Percentiles rank a stretch among this genome's conserved stretches.
These are phyloP conservation scores for Psilanteris sp. DNA, from an alignment of 1,140 invertebrate species.

Conservation along the genomic window DNA sequence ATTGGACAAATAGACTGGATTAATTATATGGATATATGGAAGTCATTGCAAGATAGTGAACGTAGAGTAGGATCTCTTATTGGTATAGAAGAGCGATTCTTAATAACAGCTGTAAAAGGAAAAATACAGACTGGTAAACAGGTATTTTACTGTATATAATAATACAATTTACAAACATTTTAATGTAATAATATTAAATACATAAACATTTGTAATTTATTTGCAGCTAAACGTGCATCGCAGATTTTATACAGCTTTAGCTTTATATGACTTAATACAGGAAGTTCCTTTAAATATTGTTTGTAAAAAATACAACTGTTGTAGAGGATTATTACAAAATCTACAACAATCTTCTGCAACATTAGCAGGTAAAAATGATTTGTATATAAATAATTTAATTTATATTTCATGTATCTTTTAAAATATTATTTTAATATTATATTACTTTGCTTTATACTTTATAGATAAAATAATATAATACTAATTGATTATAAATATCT, in stretches of 20 bases:
- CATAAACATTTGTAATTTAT: not conserved
- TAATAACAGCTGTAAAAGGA: constrained; percentile 89
- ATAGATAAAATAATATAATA: no score
- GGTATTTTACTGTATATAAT: constrained; percentile 65
- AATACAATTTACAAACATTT: not conserved
- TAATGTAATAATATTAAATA: not conserved
- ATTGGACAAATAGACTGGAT: constrained; percentile 93
- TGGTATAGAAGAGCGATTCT: constrained; percentile 93
- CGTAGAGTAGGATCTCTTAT: constrained; percentile 93
- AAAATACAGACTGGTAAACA: constrained; percentile 81
- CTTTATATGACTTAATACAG: constrained; percentile 95
- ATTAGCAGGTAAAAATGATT: constrained; percentile 88
- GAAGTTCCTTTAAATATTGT: constrained; percentile 91
- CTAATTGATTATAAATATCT: no score
- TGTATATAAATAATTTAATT: constrained; percentile 3
- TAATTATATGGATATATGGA: constrained; percentile 91
- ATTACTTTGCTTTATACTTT: no score
- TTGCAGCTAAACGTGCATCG: constrained; percentile 78
- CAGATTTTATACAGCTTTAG: constrained; percentile 95
- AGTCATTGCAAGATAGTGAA: constrained; percentile 87
- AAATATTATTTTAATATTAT: no score
- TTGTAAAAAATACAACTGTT: constrained; percentile 90
- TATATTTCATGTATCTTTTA: not conserved
- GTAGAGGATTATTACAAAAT: constrained; percentile 93
- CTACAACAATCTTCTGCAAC: constrained; percentile 97